Base-by-base conservation (phyloP, 2,888 invertebrate species). In the Aphodius sticticus region DNA sequence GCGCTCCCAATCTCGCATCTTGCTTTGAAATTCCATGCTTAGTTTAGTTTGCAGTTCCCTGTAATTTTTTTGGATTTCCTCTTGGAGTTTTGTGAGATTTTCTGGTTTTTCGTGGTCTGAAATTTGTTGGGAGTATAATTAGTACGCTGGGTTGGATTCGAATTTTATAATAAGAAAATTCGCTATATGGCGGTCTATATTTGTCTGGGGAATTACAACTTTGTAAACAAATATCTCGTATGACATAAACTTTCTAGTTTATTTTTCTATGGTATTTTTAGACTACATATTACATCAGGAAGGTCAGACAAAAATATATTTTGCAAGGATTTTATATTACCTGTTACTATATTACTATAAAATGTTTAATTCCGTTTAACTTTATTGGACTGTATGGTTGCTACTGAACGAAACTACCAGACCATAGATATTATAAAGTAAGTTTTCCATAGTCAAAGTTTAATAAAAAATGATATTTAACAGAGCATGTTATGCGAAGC, bases 21-120 rank as follows among this genome's bases (percentile, higher is more conserved):
- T 95, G 77, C 92, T 92, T 53, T 95, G 93, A 88, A 96, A 95
- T 87, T 96, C 96, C 79, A 92, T 90, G 77, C 94, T 92, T n/a
- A 96, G 89, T 83, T 94, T 92, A 70, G 93, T 92, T 86, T 94
- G 94, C n/a, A 96, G 89, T 37, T 93, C 92, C 15, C 92, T 92
- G 87, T 95, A 96, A 86, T 94, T 93, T 80, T 92, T 90, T 80
- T 94, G 93, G 77, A 95, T 94, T 88, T 95, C 95, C 76, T 93
- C 93, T 81, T 92, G 90, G 76, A 90, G 87, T 77, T 87, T 83
- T 69, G 69, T 79, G 6, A 72, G 72, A 15, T 76, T 76, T 36
- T 79, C 79, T 35, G 69, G 16, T 74, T 79, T 79, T n/a, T 53
- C 37, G n/a, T 77, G 79, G 7, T 79, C 79, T 79, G 79, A 69